phyloP scores from a whole-genome alignment of 2,797 vertebrate genomes.

The Tinamus major region DNA sequence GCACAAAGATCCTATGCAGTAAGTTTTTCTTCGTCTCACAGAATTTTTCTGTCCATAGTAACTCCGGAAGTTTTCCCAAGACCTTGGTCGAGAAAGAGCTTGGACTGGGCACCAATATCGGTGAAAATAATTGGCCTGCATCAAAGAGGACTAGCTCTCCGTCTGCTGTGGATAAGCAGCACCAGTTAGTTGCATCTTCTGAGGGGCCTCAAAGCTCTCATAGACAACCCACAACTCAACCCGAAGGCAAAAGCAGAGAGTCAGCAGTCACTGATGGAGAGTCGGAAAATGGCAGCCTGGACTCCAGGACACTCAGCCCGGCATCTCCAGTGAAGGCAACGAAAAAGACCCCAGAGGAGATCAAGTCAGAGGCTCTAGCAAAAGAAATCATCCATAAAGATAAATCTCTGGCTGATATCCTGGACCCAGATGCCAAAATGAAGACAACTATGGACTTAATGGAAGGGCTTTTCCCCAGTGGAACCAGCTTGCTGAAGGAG shows the following conservation, averaged over 20 bases:
- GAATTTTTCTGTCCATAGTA: conserved; percentile 28
- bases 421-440: conserved; percentile 87
- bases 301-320: neutral
- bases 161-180: neutral
- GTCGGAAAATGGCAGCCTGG: neutral
- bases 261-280: neutral
- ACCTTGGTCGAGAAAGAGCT: conserved; percentile 9
- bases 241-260: neutral
- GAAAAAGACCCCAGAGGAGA: conserved; percentile 83
- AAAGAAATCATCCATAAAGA: conserved; percentile 89
- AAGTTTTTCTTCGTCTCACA: conserved; percentile 28
- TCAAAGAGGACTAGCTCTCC: neutral
- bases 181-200: neutral
- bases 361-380: conserved; percentile 86
- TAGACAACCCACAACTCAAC: neutral
- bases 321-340: conserved; percentile 66
- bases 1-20: neutral
- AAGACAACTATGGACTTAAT: conserved; percentile 92
- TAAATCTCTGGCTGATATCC: conserved; percentile 86
- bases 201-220: neutral
- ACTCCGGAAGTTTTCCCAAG: conserved; percentile 62
- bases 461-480: conserved; percentile 89
- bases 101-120: neutral
- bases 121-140: neutral
- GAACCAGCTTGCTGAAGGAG: conserved; percentile 71